Conservation (phyloP, 2,113 vertebrate genomes). For the Geococcyx californianus region DNA sequence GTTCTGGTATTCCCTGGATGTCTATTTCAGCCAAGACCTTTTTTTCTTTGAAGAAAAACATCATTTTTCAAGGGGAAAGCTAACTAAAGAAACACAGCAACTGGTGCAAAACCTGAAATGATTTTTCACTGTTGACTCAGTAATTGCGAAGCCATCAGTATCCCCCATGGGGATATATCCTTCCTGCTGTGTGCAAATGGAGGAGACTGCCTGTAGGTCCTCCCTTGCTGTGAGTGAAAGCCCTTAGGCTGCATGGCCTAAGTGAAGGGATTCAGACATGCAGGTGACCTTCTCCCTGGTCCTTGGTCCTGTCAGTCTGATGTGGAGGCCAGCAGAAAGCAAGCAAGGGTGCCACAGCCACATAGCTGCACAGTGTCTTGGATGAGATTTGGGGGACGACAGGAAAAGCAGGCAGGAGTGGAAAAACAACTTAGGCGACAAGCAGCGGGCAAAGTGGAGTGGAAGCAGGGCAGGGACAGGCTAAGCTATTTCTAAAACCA, state of each 20-base stretch:
- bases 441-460: neutral
- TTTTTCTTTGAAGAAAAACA: neutral
- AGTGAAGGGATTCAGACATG: neutral
- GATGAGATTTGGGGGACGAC: neutral
- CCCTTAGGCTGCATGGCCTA: neutral
- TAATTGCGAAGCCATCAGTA: neutral
- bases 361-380: rapidly evolving
- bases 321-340: rapidly evolving
- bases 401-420: neutral
- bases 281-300: neutral
- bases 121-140: neutral
- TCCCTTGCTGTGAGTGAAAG: neutral
- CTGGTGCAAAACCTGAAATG: neutral
- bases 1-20: conserved; percentile 23
- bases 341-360: neutral
- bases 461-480: neutral
- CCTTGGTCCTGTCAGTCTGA: neutral
- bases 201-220: neutral
- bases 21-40: neutral
- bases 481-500: neutral
- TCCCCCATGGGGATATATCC: neutral
- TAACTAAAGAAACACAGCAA: neutral
- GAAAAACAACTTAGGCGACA: neutral
- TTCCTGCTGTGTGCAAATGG: neutral
- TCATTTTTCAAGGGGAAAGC: neutral